Base-by-base conservation (phyloP, 2,888 invertebrate genomes). In the Rhagium mordax region DNA sequence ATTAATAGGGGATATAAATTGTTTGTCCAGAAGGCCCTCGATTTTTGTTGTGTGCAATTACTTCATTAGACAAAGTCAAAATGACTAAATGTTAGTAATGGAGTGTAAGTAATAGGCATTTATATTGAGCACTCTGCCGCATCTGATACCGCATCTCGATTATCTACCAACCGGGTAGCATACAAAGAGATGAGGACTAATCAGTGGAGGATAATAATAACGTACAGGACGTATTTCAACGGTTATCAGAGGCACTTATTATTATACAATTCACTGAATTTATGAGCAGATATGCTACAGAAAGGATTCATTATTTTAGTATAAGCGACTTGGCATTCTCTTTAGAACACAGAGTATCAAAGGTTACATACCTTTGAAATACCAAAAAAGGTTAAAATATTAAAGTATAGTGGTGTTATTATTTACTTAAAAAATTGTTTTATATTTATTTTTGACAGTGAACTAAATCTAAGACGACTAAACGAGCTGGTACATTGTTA, bases 121-220 rank as follows among this genome's bases (percentile, higher is more conserved):
- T 70, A 62, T 41, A 62, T 53, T 21, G 53, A 70, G 70, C 55
- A 62, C 41, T 55, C 24, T 55, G 29, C 55, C 62, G 47, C 62
- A 62, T 70, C 70, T 70, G 70, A 70, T 62, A 60, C 70, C 53
- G 70, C 55, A 41, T 70, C 18, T 61, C 53, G 33, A 60, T 61
- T 69, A 69, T 69, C 24, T 61, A 15, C 51, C 29, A 61, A 41
- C 51, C 53, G 33, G 51, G 51, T 24, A 41, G 41, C 59, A 61
- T 47, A 51, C 69, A 53, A 41, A 61, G 51, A 41, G 60, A 69
- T 20, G 61, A 61, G 33, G 69, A 61, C 61, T 69, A 69, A 69
- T 61, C 60, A 69, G 51, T 49, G 15, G 27, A 48, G 48, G 41
- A 49, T 64, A 49, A 64, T 64, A 64, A 48, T 64, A 49, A 47